A percentile compares a stretch with the other conserved stretches of the same genome.
phyloP scores from a whole-genome alignment of 2,797 vertebrate genomes.

The Cossypha dichroa region DNA sequence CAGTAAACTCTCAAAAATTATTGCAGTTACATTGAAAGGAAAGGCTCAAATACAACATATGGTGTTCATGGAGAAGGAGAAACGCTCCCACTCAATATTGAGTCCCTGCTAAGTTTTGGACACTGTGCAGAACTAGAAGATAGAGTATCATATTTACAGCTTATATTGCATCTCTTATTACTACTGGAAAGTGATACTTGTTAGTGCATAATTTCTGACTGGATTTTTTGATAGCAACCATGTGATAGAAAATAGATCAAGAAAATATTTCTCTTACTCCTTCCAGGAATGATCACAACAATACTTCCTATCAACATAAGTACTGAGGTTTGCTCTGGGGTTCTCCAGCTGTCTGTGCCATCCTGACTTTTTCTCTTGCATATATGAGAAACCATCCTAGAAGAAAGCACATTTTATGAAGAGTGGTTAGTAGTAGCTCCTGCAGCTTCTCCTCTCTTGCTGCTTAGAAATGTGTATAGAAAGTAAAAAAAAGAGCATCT shows the following conservation, averaged over 20 bases:
- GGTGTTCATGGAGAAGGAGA: not conserved
- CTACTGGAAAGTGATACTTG: not conserved
- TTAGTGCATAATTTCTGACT: not conserved
- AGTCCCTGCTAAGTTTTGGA: not conserved
- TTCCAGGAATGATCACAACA: not conserved
- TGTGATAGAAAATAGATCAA: not conserved
- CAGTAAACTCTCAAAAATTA: not conserved
- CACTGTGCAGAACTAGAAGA: not conserved
- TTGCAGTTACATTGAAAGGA: not conserved
- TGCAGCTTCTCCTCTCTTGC: not conserved
- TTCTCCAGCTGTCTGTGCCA: not conserved
- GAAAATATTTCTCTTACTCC: not conserved
- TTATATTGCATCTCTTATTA: not conserved
- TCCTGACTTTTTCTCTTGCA: not conserved
- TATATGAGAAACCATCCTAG: not conserved
- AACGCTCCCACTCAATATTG: not conserved
- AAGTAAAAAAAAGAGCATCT: not conserved
- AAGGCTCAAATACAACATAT: not conserved
- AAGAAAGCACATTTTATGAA: not conserved
- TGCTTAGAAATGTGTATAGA: not conserved
- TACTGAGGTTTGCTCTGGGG: fast-evolving
- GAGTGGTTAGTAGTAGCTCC: not conserved
- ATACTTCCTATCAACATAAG: not conserved
- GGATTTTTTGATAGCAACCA: not conserved
- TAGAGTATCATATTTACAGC: not conserved